Evolutionary conservation across 2,888 invertebrate species (phyloP).

Genomic region (Ectemnius cavifrons): DNA sequence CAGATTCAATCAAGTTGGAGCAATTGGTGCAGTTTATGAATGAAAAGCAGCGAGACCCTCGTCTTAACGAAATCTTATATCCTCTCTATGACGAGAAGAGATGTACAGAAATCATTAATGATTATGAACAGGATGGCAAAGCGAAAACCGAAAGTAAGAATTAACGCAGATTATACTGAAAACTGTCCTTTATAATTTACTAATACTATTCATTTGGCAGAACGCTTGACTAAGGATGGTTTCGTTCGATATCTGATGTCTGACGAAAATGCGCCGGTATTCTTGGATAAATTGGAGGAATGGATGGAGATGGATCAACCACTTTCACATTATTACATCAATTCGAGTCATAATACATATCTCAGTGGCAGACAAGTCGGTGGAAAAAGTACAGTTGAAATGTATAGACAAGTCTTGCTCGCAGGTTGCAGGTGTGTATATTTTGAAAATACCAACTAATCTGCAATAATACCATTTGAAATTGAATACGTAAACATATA

Average conservation of each 20-base stretch:
- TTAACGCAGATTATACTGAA: not conserved
- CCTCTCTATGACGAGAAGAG: slow-evolving; percentile 83
- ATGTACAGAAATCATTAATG: slow-evolving; percentile 81
- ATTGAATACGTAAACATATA: too few species aligned
- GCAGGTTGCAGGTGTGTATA: slow-evolving; percentile 74
- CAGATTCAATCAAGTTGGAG: slow-evolving; percentile 78
- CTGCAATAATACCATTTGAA: too few species aligned
- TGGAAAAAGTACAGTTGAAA: slow-evolving; percentile 85
- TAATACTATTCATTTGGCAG: slow-evolving; percentile 56
- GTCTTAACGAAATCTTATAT: slow-evolving; percentile 85
- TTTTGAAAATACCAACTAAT: not conserved
- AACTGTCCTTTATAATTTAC: not conserved
- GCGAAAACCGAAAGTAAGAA: slow-evolving; percentile 78
- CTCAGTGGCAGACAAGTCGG: slow-evolving; percentile 84
- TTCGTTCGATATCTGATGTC: slow-evolving; percentile 85
- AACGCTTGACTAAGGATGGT: slow-evolving; percentile 81
- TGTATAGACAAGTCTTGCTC: slow-evolving; percentile 79
- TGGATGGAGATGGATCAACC: slow-evolving; percentile 86
- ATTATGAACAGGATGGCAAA: slow-evolving; percentile 81
- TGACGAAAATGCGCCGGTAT: slow-evolving; percentile 86
- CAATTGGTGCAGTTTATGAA: slow-evolving; percentile 82
- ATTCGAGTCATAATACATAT: slow-evolving; percentile 84
- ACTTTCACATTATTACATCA: slow-evolving; percentile 85
- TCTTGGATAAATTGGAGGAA: slow-evolving; percentile 83
- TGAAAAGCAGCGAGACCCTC: slow-evolving; percentile 84